phyloP scores from a whole-genome alignment of 2,888 invertebrate genomes.

The Apotomis betuletana region DNA sequence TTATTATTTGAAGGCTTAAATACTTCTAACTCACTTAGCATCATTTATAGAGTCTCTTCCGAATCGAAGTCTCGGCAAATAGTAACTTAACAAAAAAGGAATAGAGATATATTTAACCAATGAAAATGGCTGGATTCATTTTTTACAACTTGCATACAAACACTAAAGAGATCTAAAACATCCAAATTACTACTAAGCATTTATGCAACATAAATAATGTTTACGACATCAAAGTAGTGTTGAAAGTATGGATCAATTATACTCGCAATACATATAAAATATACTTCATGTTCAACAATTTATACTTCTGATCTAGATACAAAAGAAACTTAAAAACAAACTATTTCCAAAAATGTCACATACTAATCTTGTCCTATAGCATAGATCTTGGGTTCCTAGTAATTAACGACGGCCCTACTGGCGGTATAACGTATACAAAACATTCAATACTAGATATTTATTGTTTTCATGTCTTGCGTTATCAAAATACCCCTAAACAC shows the following conservation, averaged over 20 bases:
- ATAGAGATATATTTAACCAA: background rate
- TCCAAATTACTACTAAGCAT: conserved; percentile 48
- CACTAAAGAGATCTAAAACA: conserved; percentile 44
- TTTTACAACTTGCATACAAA: conserved; percentile 36
- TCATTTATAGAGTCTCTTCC: no score
- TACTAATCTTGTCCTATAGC: conserved; percentile 59
- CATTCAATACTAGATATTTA: conserved; percentile 38
- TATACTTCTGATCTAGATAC: conserved; percentile 69
- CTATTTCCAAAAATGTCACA: conserved; percentile 64
- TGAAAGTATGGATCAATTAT: conserved; percentile 43
- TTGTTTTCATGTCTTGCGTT: conserved; percentile 34
- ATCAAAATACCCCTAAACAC: conserved; percentile 36
- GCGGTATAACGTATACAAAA: conserved; percentile 40
- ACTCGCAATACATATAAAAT: conserved; percentile 62
- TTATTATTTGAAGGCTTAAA: no score
- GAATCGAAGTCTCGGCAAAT: no score
- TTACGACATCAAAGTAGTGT: conserved; percentile 48
- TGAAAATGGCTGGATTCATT: conserved; percentile 25
- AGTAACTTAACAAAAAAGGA: no score
- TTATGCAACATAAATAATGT: conserved; percentile 46
- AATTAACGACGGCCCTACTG: conserved; percentile 37
- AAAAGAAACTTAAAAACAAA: conserved; percentile 61
- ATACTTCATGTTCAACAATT: conserved; percentile 73
- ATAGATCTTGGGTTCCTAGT: conserved; percentile 57
- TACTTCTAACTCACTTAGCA: no score